A percentile compares a stretch with the other conserved stretches of the same genome.
phyloP scores from a whole-genome alignment of 2,113 vertebrate genomes.

The Bujurquina vittata region DNA sequence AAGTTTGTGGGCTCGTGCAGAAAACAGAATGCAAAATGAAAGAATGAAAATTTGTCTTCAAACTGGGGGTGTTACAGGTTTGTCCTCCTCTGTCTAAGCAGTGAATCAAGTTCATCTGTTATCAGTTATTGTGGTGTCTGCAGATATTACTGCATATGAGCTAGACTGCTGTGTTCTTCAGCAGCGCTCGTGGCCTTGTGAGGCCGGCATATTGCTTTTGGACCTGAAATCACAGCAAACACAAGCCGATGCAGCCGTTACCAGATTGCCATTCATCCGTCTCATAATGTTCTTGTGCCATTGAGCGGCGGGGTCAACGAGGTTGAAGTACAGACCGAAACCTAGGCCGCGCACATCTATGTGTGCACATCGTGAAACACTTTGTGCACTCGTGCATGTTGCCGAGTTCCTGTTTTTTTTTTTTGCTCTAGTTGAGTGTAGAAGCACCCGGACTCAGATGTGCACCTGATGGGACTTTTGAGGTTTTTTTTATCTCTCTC shows the following conservation, averaged over 20 bases:
- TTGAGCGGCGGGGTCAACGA: not conserved
- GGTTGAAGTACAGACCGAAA: not conserved
- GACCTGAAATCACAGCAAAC: not conserved
- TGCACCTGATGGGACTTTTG: slow-evolving; percentile 23
- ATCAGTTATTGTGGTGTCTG: not conserved
- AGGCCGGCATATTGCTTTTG: not conserved
- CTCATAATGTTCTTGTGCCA: not conserved
- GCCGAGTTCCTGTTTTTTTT: not conserved
- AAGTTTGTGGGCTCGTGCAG: slow-evolving; percentile 11
- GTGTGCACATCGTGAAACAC: not conserved
- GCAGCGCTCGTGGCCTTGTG: not conserved
- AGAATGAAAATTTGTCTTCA: not conserved
- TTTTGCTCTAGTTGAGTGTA: slow-evolving; percentile 3
- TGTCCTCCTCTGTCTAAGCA: not conserved
- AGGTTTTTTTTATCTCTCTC: slow-evolving; percentile 41
- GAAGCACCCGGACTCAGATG: slow-evolving; percentile 13
- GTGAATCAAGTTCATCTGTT: not conserved
- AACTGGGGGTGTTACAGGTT: not conserved
- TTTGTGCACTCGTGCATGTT: not conserved
- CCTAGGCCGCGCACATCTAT: not conserved
- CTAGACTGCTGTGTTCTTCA: not conserved
- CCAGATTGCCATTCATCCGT: not conserved
- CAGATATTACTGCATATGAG: not conserved
- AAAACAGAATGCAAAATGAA: slow-evolving; percentile 49
- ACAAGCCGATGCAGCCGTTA: not conserved